A percentile compares a stretch with the other conserved stretches of the same genome.
Evolutionary conservation across 1,140 invertebrate species (phyloP).

Genomic region (Achroia grisella): DNA sequence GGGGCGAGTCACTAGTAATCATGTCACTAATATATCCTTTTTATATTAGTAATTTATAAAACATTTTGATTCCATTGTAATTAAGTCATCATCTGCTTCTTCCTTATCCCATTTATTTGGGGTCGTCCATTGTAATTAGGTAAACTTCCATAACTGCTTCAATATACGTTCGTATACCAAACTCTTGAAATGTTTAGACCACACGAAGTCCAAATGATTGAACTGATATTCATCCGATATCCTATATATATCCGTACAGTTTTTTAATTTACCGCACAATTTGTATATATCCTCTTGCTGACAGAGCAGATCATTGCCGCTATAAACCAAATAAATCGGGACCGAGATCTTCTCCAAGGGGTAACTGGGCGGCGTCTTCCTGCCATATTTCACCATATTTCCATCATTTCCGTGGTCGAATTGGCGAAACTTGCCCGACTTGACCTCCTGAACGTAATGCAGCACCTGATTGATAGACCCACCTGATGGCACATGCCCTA

Average conservation of each 20-base stretch:
- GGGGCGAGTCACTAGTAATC: too few species aligned
- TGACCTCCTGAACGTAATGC: constrained; percentile 78
- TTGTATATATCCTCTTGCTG: constrained; percentile 64
- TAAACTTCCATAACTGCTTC: too few species aligned
- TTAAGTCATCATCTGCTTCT: too few species aligned
- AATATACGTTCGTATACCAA: constrained; percentile 64
- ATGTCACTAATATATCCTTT: too few species aligned
- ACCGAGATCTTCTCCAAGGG: constrained; percentile 73
- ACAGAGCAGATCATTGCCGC: constrained; percentile 77
- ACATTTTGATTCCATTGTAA: too few species aligned
- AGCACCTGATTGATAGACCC: constrained; percentile 84
- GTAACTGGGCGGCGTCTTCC: constrained; percentile 76
- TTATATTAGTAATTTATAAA: too few species aligned
- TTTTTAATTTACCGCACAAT: constrained; percentile 54
- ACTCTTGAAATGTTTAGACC: constrained; percentile 65
- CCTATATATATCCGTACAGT: constrained; percentile 56
- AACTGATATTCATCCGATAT: constrained; percentile 59
- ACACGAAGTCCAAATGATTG: constrained; percentile 76
- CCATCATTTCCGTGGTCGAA: constrained; percentile 62
- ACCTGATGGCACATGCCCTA: constrained; percentile 85
- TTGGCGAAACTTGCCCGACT: constrained; percentile 62
- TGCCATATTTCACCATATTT: constrained; percentile 63
- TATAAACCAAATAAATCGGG: constrained; percentile 79
- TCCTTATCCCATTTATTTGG: too few species aligned
- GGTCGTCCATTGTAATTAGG: too few species aligned